A percentile compares a stretch with the other conserved stretches of the same genome.
phyloP scores from a whole-genome alignment of 2,797 vertebrate genomes.

The Heterohyrax brucei region DNA sequence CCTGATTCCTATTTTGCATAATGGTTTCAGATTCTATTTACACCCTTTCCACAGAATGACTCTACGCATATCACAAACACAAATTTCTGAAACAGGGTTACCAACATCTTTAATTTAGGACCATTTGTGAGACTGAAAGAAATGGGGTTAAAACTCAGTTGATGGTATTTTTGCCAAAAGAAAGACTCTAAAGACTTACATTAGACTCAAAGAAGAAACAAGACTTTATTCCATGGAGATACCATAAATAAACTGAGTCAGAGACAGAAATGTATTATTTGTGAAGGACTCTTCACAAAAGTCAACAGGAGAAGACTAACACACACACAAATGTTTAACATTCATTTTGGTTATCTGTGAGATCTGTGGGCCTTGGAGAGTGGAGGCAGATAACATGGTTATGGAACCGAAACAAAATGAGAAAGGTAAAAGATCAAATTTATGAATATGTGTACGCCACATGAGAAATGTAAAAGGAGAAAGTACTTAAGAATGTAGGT shows the following conservation, averaged over 20 bases:
- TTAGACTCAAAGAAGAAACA: conserved; percentile 28
- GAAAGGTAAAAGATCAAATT: conserved; percentile 33
- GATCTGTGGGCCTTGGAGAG: neutral
- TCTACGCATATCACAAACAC: neutral
- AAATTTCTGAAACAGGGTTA: neutral
- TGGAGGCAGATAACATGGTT: neutral
- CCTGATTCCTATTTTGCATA: neutral
- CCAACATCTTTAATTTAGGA: neutral
- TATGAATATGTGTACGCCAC: neutral
- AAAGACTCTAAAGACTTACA: neutral
- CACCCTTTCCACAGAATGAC: neutral
- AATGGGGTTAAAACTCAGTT: neutral
- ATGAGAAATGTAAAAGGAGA: conserved; percentile 43
- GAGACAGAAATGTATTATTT: conserved; percentile 15
- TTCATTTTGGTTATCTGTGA: neutral
- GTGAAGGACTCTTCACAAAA: conserved; percentile 54
- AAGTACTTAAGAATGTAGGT: neutral
- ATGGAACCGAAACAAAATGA: conserved; percentile 36
- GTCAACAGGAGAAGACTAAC: conserved; percentile 29
- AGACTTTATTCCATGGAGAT: conserved; percentile 3
- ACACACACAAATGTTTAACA: neutral
- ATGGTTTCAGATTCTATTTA: neutral
- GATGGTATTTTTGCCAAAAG: neutral
- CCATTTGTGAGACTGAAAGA: neutral
- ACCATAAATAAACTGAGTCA: conserved; percentile 44